Evolutionary conservation across 2,113 vertebrate species (phyloP).

Genomic region (Meriones unguiculatus): DNA sequence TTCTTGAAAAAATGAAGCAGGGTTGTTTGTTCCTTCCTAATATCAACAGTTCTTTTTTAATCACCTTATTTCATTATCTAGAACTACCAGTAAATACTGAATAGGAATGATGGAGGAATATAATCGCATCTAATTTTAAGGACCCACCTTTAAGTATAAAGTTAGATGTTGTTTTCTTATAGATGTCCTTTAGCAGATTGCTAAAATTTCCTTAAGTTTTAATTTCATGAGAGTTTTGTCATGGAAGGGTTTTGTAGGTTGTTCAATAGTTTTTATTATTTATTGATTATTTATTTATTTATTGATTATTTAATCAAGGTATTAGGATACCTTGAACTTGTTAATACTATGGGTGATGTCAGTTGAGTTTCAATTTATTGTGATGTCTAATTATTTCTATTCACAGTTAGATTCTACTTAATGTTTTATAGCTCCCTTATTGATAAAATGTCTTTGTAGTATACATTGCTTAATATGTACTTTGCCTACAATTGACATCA

Average conservation of each 20-base stretch:
- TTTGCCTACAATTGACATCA: not conserved
- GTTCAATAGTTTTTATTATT: not conserved
- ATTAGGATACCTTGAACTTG: not conserved
- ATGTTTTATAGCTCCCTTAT: not conserved
- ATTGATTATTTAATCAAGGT: too few relatives aligned
- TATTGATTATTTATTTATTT: too few relatives aligned
- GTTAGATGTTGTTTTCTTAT: not conserved
- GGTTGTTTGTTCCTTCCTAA: constrained; percentile 32
- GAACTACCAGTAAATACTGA: not conserved
- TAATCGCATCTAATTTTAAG: not conserved
- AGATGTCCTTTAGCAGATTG: not conserved
- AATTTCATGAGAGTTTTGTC: not conserved
- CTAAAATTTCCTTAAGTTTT: not conserved
- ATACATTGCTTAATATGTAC: not conserved
- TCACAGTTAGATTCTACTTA: not conserved
- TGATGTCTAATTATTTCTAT: not conserved
- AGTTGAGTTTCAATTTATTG: not conserved
- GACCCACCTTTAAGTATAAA: not conserved
- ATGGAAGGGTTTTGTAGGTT: not conserved
- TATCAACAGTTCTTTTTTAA: not conserved
- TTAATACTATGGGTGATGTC: not conserved
- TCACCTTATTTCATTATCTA: not conserved
- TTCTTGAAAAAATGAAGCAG: not conserved
- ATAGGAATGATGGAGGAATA: not conserved
- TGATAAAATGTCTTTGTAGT: not conserved